Base-by-base conservation (phyloP, 2,888 invertebrate species). In the Meganola albula region DNA sequence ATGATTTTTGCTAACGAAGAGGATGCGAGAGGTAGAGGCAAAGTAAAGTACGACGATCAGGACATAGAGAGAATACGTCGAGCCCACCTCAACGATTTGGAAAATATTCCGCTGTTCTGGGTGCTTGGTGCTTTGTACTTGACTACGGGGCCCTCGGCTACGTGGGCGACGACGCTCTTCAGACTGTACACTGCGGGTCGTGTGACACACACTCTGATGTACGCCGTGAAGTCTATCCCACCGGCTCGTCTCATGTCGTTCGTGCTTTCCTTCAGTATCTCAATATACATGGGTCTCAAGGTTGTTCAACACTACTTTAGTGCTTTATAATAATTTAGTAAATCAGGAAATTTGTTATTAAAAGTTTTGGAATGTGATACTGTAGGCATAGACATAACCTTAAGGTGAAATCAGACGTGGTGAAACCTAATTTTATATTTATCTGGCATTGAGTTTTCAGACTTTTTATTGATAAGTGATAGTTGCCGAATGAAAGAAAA, bases 71-170 rank as follows among this genome's bases (percentile, higher is more conserved):
- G 80, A 35, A 67, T 72, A 13, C 53, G 80, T 23, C 69, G 90
- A 63, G 91, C 91, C 9, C 91, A 92, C 58, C 77, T 88, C 44
- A 92, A 92, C 56, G 92, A 92, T 63, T 61, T 92, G 59, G 92
- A 92, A 70, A 92, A 91, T 64, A 91, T 92, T 34, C 85, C 89
- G 0, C 79, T 87, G 9, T 92, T 91, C 55, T 78, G 90, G 56
- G 48, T 89, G 8, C 65, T 88, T 13, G 88, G 88, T 1, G 78
- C 88, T 4, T 61, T 89, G 34, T 92, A 89, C 69, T 62, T 89
- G 25, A 69, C 87, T 18, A 90, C 89, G 0, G 74, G 73, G 3
- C 91, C 91, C 0, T 61, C 48, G 3, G 56, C 59, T 6, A 38
- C 46, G 24, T 50, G 57, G 48, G 74, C 74, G 3, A 63, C 53